phyloP scores from a whole-genome alignment of 2,797 vertebrate species.

The Ctenopoma kingsleyae region DNA sequence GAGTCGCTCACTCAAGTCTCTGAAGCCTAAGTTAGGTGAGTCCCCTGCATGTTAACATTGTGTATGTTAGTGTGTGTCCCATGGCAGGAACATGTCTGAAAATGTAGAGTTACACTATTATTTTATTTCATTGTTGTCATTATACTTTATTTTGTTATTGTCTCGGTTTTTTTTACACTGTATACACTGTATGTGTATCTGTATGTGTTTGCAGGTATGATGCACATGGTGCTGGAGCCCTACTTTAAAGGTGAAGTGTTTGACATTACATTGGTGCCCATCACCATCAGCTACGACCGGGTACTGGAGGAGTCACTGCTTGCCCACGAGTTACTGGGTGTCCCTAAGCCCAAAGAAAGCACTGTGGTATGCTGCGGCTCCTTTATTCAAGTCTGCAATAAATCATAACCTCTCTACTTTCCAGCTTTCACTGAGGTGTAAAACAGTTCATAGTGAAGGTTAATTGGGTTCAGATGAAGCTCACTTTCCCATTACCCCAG shows the following conservation, averaged over 20 bases:
- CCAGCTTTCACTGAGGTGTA: background rate
- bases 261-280: constrained; percentile 92
- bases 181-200: background rate
- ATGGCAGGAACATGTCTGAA: background rate
- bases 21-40: constrained; percentile 93
- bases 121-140: too few relatives aligned
- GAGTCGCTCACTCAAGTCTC: constrained; percentile 94
- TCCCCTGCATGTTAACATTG: background rate
- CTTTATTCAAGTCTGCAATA: background rate
- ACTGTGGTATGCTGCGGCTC: constrained; percentile 82
- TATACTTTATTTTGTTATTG: too few relatives aligned
- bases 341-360: constrained; percentile 95
- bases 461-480: background rate
- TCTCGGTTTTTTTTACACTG: too few relatives aligned
- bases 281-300: constrained; percentile 96
- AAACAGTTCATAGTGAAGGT: background rate
- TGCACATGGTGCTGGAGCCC: constrained; percentile 96
- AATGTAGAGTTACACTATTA: too few relatives aligned
- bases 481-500: background rate
- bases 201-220: constrained; percentile 88
- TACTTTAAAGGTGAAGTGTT: constrained; percentile 96
- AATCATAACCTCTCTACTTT: background rate
- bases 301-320: constrained; percentile 95
- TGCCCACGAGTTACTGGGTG: constrained; percentile 92
- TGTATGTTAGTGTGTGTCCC: constrained; percentile 5